phyloP scores from a whole-genome alignment of 1,140 invertebrate species.

The Drosophila malerkotliana region DNA sequence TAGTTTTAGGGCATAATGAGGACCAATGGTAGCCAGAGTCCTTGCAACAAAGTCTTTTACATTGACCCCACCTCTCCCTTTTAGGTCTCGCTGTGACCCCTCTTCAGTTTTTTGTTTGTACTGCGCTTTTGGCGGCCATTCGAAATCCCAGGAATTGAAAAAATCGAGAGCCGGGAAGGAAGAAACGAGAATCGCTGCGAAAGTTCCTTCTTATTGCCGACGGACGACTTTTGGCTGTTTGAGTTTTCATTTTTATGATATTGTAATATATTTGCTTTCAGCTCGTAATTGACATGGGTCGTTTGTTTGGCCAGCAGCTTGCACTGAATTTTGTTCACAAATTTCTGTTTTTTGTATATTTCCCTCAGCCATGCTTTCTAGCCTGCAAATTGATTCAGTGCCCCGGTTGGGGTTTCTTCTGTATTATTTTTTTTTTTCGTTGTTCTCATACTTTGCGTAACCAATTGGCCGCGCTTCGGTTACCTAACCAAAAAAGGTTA shows the following conservation, averaged over 20 bases:
- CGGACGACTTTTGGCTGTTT: conserved; percentile 68
- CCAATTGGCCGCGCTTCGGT: conserved; percentile 74
- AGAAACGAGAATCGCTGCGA: neutral
- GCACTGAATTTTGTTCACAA: conserved; percentile 32
- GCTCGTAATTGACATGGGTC: conserved; percentile 81
- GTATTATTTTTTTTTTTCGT: neutral
- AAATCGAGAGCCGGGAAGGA: conserved; percentile 9
- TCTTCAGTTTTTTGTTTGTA: conserved; percentile 47
- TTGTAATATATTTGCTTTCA: conserved; percentile 82
- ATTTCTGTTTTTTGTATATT: conserved; percentile 4
- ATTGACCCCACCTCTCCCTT: neutral
- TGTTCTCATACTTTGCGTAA: conserved; percentile 19
- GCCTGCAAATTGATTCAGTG: conserved; percentile 33
- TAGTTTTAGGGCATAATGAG: conserved; percentile 42
- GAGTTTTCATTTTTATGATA: conserved; percentile 80
- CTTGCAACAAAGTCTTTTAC: conserved; percentile 46
- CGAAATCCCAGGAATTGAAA: conserved; percentile 12
- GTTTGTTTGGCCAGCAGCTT: conserved; percentile 66
- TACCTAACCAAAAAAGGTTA: conserved; percentile 66
- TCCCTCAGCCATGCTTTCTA: neutral
- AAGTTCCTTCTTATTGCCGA: conserved; percentile 33
- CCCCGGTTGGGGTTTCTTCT: conserved; percentile 7
- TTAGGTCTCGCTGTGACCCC: neutral
- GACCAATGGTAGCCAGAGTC: conserved; percentile 48
- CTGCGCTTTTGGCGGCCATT: conserved; percentile 36